Evolutionary conservation across 1,140 invertebrate genomes (phyloP), one percentile per base, ranked within the genome.

Genomic region (Drosophila virilis): DNA sequence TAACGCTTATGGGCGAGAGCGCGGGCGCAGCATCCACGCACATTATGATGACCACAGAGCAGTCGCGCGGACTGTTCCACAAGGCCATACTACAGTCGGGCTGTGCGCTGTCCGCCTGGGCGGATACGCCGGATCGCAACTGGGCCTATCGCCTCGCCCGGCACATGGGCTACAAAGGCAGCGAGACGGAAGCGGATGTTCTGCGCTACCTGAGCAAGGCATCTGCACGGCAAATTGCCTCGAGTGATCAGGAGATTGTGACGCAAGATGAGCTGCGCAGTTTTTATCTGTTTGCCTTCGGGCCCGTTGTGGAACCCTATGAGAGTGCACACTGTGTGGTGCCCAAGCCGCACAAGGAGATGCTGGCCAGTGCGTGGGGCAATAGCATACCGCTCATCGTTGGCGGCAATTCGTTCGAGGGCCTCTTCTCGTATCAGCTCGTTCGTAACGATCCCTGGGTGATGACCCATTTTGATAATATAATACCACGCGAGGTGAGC

Each of bases 61-160:
- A 82, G 52, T 73, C 92, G 0, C 70, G 84, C 92, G 94, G 93
- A 32, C 74, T 93, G 8, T 93, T 93, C 45, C 91, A 93, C 57
- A 92, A 90, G 65, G 92, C 91, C 2, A 93, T 93, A 46, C 35
- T 93, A 6, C 94, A 95, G 78, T 95, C 94, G 71, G 95, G 94
- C 13, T 92, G 91, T 9, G 93, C 92, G 0, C 50, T 93, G 6
- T 74, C 67, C 6, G 78, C 91, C 3, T 94, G 93, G 94, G 89
- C 28, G 6, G 38, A 80, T 2, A 62, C 45, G 8, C 68, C 77
- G 8, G 75, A 83, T 40, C 62, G 28, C n/a, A 57, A 86, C 6
- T 85, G 74, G 68, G 74, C 72, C 1, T 76, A 66, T 52, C 76
- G 80, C 0, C 42, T 92, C 10, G 91, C 91, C 33, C 51, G 70